Percentiles rank a stretch among this genome's conserved stretches.
These are phyloP conservation scores for Ptyas mucosa DNA, from an alignment of 2,113 vertebrate species.

Conservation along the genomic window DNA sequence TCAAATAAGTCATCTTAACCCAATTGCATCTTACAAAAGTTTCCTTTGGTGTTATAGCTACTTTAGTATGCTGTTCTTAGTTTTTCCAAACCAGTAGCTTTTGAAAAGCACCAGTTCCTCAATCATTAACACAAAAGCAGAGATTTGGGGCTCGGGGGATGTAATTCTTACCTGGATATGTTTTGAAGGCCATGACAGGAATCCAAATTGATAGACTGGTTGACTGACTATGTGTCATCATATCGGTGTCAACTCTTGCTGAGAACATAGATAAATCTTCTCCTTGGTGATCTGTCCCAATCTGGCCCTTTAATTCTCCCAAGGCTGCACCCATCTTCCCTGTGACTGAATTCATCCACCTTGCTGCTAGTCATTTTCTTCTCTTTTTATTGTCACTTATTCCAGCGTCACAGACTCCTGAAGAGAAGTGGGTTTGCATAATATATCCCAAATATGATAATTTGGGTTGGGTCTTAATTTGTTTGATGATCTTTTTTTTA, in stretches of 20 bases:
- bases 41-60: constrained; percentile 34
- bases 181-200: constrained; percentile 28
- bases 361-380: neutral
- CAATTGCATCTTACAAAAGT: neutral
- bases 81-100: constrained; percentile 9
- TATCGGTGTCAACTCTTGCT: neutral
- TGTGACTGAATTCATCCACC: neutral
- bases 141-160: constrained; percentile 36
- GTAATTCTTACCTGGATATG: constrained; percentile 22
- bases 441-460: neutral
- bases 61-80: constrained; percentile 25
- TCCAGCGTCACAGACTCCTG: neutral
- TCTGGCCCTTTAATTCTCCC: neutral
- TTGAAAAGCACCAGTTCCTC: neutral
- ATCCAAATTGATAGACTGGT: neutral
- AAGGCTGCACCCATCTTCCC: neutral
- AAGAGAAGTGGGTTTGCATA: neutral
- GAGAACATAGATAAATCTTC: neutral
- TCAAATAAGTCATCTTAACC: neutral
- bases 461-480: neutral
- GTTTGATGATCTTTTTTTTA: neutral
- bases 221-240: neutral
- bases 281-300: neutral
- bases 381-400: neutral
- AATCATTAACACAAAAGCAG: neutral